phyloP scores from a whole-genome alignment of 2,113 vertebrate species.

The Otocyon megalotis region DNA sequence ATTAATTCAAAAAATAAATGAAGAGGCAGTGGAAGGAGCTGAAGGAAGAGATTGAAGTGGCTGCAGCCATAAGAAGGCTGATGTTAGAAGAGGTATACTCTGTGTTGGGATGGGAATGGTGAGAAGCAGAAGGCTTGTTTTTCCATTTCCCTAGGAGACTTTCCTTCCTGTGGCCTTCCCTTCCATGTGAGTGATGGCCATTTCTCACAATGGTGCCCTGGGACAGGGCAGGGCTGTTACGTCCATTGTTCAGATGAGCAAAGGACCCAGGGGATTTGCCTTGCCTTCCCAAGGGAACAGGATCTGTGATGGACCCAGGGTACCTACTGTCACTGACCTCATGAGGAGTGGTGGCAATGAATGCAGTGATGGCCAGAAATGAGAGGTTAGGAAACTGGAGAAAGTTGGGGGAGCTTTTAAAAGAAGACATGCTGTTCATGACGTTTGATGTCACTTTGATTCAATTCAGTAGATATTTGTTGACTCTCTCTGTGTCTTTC shows the following conservation, averaged over 20 bases:
- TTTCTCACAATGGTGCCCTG: not conserved
- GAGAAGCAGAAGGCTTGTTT: not conserved
- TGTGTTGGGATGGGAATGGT: not conserved
- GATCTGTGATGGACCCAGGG: not conserved
- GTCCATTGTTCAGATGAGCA: not conserved
- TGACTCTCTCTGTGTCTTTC: conserved; percentile 13
- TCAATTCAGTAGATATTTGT: not conserved
- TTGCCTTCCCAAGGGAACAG: not conserved
- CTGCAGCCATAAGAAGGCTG: not conserved
- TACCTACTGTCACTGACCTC: no score
- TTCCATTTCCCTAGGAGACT: not conserved
- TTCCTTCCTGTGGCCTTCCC: not conserved
- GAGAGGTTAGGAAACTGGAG: not conserved
- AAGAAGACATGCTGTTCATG: not conserved
- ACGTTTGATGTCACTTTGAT: not conserved
- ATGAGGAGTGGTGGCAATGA: not conserved
- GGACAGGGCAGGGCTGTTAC: not conserved
- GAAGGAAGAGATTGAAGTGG: not conserved
- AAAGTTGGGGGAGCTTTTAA: not conserved
- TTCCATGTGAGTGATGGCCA: accelerated
- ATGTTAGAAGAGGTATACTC: not conserved
- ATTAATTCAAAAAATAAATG: not conserved
- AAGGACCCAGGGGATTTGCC: not conserved
- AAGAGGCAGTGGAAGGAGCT: not conserved
- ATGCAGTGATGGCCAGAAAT: not conserved